phyloP scores from a whole-genome alignment of 2,113 vertebrate genomes.

The Leucoraja erinaceus region DNA sequence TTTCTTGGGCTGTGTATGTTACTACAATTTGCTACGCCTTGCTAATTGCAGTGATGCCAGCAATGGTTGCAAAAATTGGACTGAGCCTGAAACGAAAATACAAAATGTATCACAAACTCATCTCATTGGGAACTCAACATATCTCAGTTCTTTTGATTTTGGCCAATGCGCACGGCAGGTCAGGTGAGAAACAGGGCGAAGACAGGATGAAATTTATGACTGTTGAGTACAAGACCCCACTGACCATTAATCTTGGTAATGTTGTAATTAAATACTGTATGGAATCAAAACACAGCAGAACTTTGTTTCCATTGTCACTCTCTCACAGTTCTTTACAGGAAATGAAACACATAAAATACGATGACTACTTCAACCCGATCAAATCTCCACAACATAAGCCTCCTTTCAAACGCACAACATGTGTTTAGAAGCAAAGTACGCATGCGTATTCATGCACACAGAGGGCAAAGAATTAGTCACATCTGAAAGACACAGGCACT shows the following conservation, averaged over 20 bases:
- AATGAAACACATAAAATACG: slow-evolving; percentile 31
- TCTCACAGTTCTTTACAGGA: slow-evolving; percentile 26
- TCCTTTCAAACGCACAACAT: not conserved
- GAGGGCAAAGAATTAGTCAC: no score
- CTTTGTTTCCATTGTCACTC: slow-evolving; percentile 37
- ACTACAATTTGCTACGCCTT: not conserved
- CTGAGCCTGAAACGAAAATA: not conserved
- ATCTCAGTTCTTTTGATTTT: not conserved
- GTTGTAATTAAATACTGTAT: slow-evolving; percentile 20
- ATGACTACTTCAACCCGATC: slow-evolving; percentile 33
- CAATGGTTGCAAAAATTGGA: not conserved
- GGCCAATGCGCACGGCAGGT: not conserved
- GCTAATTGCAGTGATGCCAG: not conserved
- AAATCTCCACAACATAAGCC: slow-evolving; percentile 10
- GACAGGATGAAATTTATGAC: slow-evolving; percentile 4
- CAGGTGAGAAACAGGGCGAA: not conserved
- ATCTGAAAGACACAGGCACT: not conserved
- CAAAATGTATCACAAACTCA: not conserved
- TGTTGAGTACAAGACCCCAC: not conserved
- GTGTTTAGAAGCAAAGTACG: slow-evolving; percentile 8
- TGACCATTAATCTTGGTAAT: slow-evolving; percentile 17
- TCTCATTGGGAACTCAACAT: not conserved
- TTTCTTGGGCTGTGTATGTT: not conserved
- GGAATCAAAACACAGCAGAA: slow-evolving; percentile 30
- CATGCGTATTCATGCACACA: not conserved